Evolutionary conservation across 2,113 vertebrate species (phyloP), one percentile per base, ranked within the genome.

Genomic region (Ctenomys sociabilis): DNA sequence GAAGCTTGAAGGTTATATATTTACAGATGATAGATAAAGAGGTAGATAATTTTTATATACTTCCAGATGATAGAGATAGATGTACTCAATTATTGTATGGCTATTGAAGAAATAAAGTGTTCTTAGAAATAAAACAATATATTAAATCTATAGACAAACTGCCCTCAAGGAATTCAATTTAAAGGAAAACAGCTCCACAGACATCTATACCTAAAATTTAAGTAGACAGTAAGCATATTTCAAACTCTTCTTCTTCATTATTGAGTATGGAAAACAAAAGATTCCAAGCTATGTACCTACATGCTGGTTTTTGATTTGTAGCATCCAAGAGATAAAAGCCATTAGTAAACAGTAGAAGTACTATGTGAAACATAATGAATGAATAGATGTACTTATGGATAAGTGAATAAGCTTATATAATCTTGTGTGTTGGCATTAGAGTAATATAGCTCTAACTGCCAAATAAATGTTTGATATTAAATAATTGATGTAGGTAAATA

Each of bases 381-480:
- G 14, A 12, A 11, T 43, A 61, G 40, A 35, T 89, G 26, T 21
- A 40, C 88, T 24, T 24, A n/a, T 82, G 61, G 10, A 63, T 84
- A n/a, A 54, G 64, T 94, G 9, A 52, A 75, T 88, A n/a, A 37
- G 49, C 83, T 28, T 88, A 17, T 88, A 17, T 73, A 24, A 68
- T 54, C 77, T 90, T 90, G 5, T 37, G 37, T 19, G 0, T 88
- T 88, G 61, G 12, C 26, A 2, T 84, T n/a, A 64, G 63, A 83
- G 13, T 63, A 30, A 49, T 94, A 10, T 94, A 72, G 59, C 83
- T 77, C 80, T 95, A 91, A 75, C 21, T 66, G 7, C 40, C 37
- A 94, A 73, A 91, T 86, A 83, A 90, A 84, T 11, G 37, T 91
- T 86, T 93, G 43, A 78, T 94, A 96, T 95, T 78, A 2, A 95